phyloP scores from a whole-genome alignment of 2,888 invertebrate genomes.

The Synergus itoensis region DNA sequence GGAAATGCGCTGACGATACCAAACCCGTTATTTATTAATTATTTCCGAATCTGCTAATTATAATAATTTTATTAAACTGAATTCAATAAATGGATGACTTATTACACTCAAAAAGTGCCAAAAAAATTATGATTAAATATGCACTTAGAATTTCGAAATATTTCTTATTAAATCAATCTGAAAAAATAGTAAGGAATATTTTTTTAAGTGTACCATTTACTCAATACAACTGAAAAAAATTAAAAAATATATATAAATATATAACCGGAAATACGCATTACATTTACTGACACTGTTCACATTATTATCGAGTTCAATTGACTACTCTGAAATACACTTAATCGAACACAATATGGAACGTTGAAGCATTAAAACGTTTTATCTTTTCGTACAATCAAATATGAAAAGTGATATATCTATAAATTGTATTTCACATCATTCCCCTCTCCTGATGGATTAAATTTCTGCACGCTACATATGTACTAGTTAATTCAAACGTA shows the following conservation, averaged over 20 bases:
- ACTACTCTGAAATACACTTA: neutral
- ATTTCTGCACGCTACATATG: neutral
- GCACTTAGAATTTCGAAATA: too few relatives aligned
- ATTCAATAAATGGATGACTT: neutral
- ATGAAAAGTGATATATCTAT: neutral
- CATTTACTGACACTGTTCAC: neutral
- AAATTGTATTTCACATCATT: neutral
- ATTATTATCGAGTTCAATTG: neutral
- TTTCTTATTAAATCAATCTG: too few relatives aligned
- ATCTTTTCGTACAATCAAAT: neutral
- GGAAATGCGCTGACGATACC: constrained; percentile 21
- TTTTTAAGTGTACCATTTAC: neutral
- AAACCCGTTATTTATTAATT: constrained; percentile 21
- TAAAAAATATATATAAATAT: too few relatives aligned
- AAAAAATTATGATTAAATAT: too few relatives aligned
- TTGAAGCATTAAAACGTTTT: neutral
- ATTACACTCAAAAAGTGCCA: neutral
- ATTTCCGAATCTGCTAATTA: constrained; percentile 17
- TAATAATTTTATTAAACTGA: neutral
- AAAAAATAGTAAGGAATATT: too few relatives aligned
- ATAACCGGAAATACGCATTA: neutral
- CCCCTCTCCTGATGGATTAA: neutral
- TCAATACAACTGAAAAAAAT: neutral
- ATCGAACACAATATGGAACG: neutral
- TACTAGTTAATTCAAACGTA: neutral